A percentile compares a stretch with the other conserved stretches of the same genome.
Conservation (phyloP, 2,113 vertebrate genomes). For the Ariopsis seemanni region DNA sequence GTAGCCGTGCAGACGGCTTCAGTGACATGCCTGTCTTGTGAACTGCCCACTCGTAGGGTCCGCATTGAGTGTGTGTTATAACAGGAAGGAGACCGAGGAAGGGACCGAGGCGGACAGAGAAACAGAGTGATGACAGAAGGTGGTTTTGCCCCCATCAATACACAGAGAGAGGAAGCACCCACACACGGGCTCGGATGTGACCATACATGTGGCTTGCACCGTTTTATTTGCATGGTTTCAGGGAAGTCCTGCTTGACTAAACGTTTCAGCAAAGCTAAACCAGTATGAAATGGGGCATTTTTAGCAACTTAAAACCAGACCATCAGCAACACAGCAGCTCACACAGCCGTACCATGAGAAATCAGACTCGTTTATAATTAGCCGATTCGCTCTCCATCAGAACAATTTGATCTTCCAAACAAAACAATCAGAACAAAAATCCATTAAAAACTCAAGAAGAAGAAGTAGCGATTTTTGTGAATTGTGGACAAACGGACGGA, state of each 20-base stretch:
- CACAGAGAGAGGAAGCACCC: constrained; percentile 57
- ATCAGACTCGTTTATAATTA: too few relatives aligned
- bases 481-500: too few relatives aligned
- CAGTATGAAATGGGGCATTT: background rate
- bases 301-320: background rate
- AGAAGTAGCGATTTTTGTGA: too few relatives aligned
- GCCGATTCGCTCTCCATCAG: too few relatives aligned
- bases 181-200: constrained; percentile 67
- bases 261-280: background rate
- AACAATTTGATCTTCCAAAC: too few relatives aligned
- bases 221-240: background rate
- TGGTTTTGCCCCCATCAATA: constrained; percentile 63
- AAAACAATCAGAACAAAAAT: too few relatives aligned
- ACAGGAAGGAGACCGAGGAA: constrained; percentile 73
- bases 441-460: too few relatives aligned
- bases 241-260: background rate
- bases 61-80: constrained; percentile 55
- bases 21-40: constrained; percentile 48
- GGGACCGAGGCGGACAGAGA: constrained; percentile 58
- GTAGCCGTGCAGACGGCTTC: constrained; percentile 21
- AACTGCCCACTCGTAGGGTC: constrained; percentile 61
- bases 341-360: too few relatives aligned
- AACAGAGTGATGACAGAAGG: constrained; percentile 70
- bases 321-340: too few relatives aligned
- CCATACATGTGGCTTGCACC: constrained; percentile 38